Evolutionary conservation across 1,140 invertebrate species (phyloP).

Genomic region (Conus ventricosus): DNA sequence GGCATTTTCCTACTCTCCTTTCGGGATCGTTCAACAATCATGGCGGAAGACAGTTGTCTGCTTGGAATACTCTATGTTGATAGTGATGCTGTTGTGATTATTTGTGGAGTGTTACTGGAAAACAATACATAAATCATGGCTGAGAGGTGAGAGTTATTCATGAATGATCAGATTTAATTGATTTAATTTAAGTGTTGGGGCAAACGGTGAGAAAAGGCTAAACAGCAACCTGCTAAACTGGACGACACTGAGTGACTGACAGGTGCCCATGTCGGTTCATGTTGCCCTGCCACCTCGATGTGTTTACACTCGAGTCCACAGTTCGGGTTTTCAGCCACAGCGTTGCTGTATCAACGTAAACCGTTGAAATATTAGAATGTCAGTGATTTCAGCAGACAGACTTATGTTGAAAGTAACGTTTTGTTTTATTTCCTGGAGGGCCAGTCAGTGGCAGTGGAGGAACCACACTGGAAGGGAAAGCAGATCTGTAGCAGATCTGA

Average conservation of each 20-base stretch:
- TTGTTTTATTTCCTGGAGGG: too few species aligned
- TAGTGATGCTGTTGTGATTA: slow-evolving; percentile 15
- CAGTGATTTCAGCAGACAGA: too few species aligned
- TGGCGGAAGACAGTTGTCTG: slow-evolving; percentile 37
- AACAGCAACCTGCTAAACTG: slow-evolving; percentile 24
- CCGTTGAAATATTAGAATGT: background rate
- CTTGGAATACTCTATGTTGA: slow-evolving; percentile 38
- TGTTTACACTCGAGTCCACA: background rate
- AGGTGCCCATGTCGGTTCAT: slow-evolving; percentile 29
- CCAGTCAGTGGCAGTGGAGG: too few species aligned
- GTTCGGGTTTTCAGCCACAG: background rate
- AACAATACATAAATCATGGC: slow-evolving; percentile 14
- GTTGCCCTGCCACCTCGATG: slow-evolving; percentile 10
- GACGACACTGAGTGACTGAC: background rate
- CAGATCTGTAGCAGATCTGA: too few species aligned
- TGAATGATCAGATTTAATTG: background rate
- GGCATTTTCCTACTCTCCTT: background rate
- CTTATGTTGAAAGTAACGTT: too few species aligned
- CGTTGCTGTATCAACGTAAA: background rate
- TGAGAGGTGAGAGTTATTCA: slow-evolving; percentile 23
- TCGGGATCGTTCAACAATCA: slow-evolving; percentile 32
- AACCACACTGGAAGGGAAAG: too few species aligned
- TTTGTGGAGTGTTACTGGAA: background rate
- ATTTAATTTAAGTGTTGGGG: background rate
- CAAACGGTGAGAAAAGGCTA: background rate